Evolutionary conservation across 2,888 invertebrate species (phyloP), one percentile per base, ranked within the genome.

Genomic region (Cephonodes hylas): DNA sequence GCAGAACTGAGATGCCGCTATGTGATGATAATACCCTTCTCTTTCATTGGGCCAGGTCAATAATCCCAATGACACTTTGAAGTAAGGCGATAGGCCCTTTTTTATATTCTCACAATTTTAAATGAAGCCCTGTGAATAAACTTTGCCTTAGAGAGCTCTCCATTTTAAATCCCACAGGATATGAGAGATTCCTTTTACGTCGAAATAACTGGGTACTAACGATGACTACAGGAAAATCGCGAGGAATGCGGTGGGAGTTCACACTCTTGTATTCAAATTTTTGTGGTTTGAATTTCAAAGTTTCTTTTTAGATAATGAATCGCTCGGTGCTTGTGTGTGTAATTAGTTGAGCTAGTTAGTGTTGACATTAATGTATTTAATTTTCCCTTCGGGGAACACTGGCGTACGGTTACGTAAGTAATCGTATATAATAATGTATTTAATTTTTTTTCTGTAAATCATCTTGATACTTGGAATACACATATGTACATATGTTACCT

Each of bases 101-200:
- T 84, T 84, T 83, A 83, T 85, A 80, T 82, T 77, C 72, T 79
- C 79, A 71, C 79, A 79, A 77, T 83, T 83, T 83, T 76, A 81
- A 82, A 81, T 77, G 78, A 83, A 78, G 73, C 73, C 67, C 68
- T 66, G 73, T 79, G 74, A 83, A 81, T 79, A 76, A 80, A 75
- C 66, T 73, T 68, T 65, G 72, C 69, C 73, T 75, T 74, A 69
- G 71, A 77, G 66, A 74, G 72, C 74, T 71, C 76, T 80, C 73
- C 74, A 82, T 79, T 81, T 79, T 72, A 79, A 80, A 78, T 81
- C 75, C 73, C 73, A 66, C 64, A 73, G 70, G 72, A 70, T 70
- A 69, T 68, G 64, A 63, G 61, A 66, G 63, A 73, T 72, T 67
- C 66, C 70, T 75, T 76, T 75, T 65, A 42, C 46, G 64, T 59